Evolutionary conservation across 1,140 invertebrate genomes (phyloP).

Genomic region (Rhyacophila brunnea): DNA sequence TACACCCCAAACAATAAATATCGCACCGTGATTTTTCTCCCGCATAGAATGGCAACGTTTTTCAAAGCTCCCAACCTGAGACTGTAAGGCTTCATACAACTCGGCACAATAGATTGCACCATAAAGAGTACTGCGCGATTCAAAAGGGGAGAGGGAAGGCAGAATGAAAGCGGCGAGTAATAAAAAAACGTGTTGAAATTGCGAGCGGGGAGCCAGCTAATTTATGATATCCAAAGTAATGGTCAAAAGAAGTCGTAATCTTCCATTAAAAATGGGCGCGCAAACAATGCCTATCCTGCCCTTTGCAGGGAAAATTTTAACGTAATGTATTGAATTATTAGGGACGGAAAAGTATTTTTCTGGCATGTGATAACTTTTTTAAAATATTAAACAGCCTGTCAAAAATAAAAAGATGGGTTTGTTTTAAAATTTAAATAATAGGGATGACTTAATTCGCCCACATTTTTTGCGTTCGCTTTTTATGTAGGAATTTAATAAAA

Average conservation of each 20-base stretch:
- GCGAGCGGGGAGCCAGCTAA: constrained; percentile 15
- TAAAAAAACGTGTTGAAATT: constrained; percentile 24
- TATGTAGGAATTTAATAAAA: too few species aligned
- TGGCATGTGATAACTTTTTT: too few species aligned
- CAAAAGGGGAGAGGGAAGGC: background rate
- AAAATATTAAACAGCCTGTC: background rate
- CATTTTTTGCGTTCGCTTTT: too few species aligned
- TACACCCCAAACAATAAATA: too few species aligned
- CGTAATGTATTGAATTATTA: constrained; percentile 4
- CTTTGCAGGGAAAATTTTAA: constrained; percentile 9
- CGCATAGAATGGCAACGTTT: too few species aligned
- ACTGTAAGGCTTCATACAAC: too few species aligned
- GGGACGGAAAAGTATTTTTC: too few species aligned
- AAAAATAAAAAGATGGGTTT: background rate
- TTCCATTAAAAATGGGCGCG: constrained; percentile 23
- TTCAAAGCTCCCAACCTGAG: too few species aligned
- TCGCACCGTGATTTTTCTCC: too few species aligned
- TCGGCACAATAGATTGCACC: constrained; percentile 13
- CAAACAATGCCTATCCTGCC: constrained; percentile 19
- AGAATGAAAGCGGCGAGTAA: constrained; percentile 13
- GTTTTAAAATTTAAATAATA: background rate
- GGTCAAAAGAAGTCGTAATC: constrained; percentile 26
- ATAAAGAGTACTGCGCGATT: constrained; percentile 8
- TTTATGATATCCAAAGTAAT: constrained; percentile 19
- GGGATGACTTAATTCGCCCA: too few species aligned